Percentiles rank a stretch among this genome's conserved stretches.
phyloP scores from a whole-genome alignment of 2,888 invertebrate species.

The Parascotia fuliginaria region DNA sequence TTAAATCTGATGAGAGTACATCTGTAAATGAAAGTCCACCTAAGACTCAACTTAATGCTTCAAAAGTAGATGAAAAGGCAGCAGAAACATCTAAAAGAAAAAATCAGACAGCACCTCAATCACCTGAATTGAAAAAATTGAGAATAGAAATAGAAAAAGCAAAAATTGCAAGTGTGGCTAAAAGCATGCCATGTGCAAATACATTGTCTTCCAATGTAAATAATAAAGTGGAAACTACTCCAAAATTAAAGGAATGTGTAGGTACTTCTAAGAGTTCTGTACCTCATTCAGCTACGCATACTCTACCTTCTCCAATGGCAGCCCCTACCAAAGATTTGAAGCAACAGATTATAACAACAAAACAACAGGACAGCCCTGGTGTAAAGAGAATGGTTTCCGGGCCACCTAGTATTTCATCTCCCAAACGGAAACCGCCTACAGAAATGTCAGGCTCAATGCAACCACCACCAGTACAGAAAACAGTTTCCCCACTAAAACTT shows the following conservation, averaged over 20 bases:
- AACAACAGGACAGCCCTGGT: slow-evolving; percentile 55
- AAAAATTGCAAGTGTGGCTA: slow-evolving; percentile 52
- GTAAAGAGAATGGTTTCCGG: slow-evolving; percentile 61
- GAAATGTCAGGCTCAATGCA: slow-evolving; percentile 51
- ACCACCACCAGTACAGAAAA: slow-evolving; percentile 53
- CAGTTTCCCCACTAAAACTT: slow-evolving; percentile 72
- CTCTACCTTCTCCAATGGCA: slow-evolving; percentile 24
- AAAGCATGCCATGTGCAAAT: slow-evolving; percentile 28
- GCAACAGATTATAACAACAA: slow-evolving; percentile 35
- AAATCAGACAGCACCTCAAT: slow-evolving; percentile 50
- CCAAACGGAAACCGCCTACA: slow-evolving; percentile 80
- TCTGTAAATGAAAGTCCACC: slow-evolving; percentile 34
- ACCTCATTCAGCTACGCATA: slow-evolving; percentile 22
- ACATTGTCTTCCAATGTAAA: slow-evolving; percentile 32
- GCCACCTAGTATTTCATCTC: slow-evolving; percentile 67
- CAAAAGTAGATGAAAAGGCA: slow-evolving; percentile 64
- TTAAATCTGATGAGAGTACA: slow-evolving; percentile 41
- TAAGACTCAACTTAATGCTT: slow-evolving; percentile 41
- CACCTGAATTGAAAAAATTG: slow-evolving; percentile 72
- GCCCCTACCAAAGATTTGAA: slow-evolving; percentile 55
- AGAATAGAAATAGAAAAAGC: slow-evolving; percentile 75
- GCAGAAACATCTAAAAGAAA: slow-evolving; percentile 73
- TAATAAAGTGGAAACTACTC: slow-evolving; percentile 43
- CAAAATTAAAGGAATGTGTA: slow-evolving; percentile 51
- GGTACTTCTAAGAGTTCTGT: slow-evolving; percentile 40